Conservation (phyloP, 2,113 vertebrate species). For the Archocentrus centrarchus region DNA sequence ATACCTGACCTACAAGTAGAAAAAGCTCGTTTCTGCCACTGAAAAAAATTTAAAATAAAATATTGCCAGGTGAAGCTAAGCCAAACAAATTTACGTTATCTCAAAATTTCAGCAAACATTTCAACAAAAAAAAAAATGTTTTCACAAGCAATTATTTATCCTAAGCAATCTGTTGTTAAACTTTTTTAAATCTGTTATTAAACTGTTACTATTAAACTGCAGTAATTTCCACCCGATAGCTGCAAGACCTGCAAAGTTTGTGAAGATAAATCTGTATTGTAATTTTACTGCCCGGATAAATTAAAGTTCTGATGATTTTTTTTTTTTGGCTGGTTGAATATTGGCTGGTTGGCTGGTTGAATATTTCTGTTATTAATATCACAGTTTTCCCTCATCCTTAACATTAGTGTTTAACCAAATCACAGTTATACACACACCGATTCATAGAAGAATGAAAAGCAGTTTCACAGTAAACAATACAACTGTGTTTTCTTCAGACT, state of each 20-base stretch:
- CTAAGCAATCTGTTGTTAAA: neutral
- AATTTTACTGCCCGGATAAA: neutral
- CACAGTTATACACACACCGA: neutral
- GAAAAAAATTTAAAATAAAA: neutral
- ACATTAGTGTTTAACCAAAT: conserved; percentile 52
- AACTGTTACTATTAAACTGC: neutral
- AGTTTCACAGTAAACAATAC: neutral
- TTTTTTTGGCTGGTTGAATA: neutral
- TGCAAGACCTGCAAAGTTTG: neutral
- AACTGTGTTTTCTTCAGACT: neutral
- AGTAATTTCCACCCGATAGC: neutral
- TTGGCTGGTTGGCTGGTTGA: neutral
- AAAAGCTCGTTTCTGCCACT: neutral
- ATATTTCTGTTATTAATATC: neutral
- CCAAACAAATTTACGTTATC: neutral
- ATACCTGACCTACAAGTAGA: neutral
- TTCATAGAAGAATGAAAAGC: conserved; percentile 20
- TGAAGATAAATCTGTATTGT: neutral
- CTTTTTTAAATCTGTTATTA: neutral
- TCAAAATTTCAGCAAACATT: no score
- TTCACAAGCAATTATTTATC: neutral
- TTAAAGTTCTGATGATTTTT: neutral
- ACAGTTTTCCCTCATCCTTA: neutral
- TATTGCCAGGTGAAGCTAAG: neutral
- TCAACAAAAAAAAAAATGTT: no score